Conservation (phyloP, 2,888 invertebrate genomes). For the Parthenolecanium corni region DNA sequence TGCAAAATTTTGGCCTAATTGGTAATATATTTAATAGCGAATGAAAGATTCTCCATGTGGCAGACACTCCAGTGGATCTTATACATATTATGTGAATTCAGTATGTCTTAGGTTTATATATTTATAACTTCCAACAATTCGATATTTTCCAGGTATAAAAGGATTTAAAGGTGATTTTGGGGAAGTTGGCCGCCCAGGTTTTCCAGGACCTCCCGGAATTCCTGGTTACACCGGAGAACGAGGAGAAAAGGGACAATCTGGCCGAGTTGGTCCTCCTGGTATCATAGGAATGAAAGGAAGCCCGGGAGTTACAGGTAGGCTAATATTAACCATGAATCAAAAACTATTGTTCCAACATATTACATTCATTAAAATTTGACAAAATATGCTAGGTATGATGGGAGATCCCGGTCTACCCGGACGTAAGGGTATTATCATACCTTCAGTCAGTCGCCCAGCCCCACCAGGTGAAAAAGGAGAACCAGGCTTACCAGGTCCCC, state of each 20-base stretch:
- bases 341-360: not conserved
- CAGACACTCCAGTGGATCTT: too few species aligned
- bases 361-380: slow-evolving; percentile 10
- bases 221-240: slow-evolving; percentile 39
- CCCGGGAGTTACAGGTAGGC: slow-evolving; percentile 18
- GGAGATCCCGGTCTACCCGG: not conserved
- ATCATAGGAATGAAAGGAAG: slow-evolving; percentile 20
- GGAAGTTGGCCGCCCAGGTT: slow-evolving; percentile 37
- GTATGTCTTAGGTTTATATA: too few species aligned
- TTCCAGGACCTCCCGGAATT: slow-evolving; percentile 34
- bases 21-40: too few species aligned
- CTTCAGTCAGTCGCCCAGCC: not conserved
- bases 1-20: too few species aligned
- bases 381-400: slow-evolving; percentile 1
- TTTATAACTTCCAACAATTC: too few species aligned
- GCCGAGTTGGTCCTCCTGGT: slow-evolving; percentile 36
- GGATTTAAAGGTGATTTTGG: slow-evolving; percentile 45
- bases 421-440: slow-evolving; percentile 28
- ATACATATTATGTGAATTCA: too few species aligned
- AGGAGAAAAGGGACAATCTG: slow-evolving; percentile 42
- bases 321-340: not conserved
- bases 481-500: slow-evolving; percentile 44
- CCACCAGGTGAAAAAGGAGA: slow-evolving; percentile 37
- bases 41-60: too few species aligned
- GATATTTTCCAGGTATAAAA: slow-evolving; percentile 36